Base-by-base conservation (phyloP, 2,888 invertebrate genomes). In the Eumerus sabulonum region DNA sequence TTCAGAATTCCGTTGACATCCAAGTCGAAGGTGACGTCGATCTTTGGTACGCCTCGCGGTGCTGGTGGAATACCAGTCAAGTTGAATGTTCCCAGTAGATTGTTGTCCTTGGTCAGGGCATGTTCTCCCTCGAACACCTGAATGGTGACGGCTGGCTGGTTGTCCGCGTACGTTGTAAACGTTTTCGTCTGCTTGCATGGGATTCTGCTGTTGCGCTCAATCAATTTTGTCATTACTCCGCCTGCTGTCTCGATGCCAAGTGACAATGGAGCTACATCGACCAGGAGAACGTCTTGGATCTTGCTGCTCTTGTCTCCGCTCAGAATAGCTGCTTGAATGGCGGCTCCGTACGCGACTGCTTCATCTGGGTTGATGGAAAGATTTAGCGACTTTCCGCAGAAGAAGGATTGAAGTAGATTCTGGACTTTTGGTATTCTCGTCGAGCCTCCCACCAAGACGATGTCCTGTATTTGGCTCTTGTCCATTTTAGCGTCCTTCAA, bases 1-100 rank as follows among this genome's bases (percentile, higher is more conserved):
- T 95, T 95, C 82, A 98, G 90, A 88, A 98, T 97, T 86, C 98
- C 97, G 89, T 98, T 96, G 51, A 96, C 96, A 85, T 97, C 96
- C 84, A 93, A 93, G 48, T 83, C 83, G 86, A 94, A 94, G 53
- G 94, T 94, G 36, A 94, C 94, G 87, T 94, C 96, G 90, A 92
- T 96, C 90, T 92, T 96, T 82, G 92, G 96, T 83, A 93, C 96
- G 86, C 93, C 97, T 83, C 92, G 94, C 76, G 93, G 97, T 87
- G 94, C 94, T 7, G 97, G 97, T 1, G 97, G 96, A 85, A 98
- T 97, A 45, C 97, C 97, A 16, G 94, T 94, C 59, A 98, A 91
- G 88, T 98, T 97, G 89, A 98, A 98, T 89, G 96, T 97, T 70
- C 98, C 98, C 68, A 98, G 92, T 54, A 96, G 90, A 89, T 97